These are phyloP conservation scores for Mythimna lalbum DNA, from an alignment of 2,888 invertebrate species.

Conservation along the genomic window DNA sequence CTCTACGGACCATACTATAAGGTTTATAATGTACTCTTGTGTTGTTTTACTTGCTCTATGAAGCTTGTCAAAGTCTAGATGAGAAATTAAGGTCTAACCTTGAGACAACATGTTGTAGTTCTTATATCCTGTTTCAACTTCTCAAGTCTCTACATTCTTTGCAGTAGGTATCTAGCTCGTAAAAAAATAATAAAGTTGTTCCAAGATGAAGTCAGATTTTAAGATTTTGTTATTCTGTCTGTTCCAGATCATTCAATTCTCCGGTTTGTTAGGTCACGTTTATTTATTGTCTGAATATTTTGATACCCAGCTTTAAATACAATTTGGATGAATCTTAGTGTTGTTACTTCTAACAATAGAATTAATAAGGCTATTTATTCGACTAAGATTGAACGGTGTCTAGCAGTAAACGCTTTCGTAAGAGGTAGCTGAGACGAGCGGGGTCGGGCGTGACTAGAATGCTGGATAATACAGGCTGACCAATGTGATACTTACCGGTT, in stretches of 20 bases:
- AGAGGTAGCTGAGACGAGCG: slow-evolving; percentile 57
- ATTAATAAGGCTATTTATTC: slow-evolving; percentile 26
- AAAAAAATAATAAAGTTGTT: slow-evolving; percentile 27
- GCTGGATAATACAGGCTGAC: slow-evolving; percentile 34
- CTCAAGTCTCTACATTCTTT: slow-evolving; percentile 19
- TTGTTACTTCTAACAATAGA: not conserved
- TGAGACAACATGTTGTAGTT: slow-evolving; percentile 27
- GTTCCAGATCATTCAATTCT: slow-evolving; percentile 16
- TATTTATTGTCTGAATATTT: slow-evolving; percentile 5
- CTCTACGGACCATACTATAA: slow-evolving; percentile 43
- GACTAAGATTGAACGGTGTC: slow-evolving; percentile 62
- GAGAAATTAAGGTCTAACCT: slow-evolving; percentile 35
- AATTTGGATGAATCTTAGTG: slow-evolving; percentile 7
- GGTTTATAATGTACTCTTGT: slow-evolving; percentile 26
- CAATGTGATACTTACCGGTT: slow-evolving; percentile 49
- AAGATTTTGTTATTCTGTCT: slow-evolving; percentile 23
- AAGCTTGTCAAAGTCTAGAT: slow-evolving; percentile 22
- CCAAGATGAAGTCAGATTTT: slow-evolving; percentile 15
- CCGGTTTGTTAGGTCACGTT: slow-evolving; percentile 31
- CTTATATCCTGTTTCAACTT: slow-evolving; percentile 48
- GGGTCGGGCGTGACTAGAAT: slow-evolving; percentile 69
- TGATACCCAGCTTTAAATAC: not conserved
- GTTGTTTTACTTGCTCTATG: slow-evolving; percentile 13
- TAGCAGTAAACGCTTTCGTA: slow-evolving; percentile 65
- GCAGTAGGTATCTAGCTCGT: slow-evolving; percentile 12